A percentile compares a stretch with the other conserved stretches of the same genome.
These are phyloP conservation scores for Pomatorhinus ruficollis DNA, from an alignment of 2,113 vertebrate species.

Conservation along the genomic window DNA sequence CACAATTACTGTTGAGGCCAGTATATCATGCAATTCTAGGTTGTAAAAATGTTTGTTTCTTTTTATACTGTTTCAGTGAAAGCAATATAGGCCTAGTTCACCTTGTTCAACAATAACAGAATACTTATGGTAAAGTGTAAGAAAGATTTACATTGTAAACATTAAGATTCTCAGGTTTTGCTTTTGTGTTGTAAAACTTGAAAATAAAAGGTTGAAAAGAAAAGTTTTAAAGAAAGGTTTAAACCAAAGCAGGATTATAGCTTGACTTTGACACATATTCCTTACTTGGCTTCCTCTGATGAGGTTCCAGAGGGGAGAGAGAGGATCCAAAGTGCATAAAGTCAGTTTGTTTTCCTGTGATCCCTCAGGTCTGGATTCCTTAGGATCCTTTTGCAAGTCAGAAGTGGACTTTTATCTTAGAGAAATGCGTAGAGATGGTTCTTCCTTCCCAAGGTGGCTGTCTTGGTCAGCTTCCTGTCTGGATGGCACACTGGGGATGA, in stretches of 20 bases:
- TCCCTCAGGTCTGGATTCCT: neutral
- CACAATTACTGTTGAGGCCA: neutral
- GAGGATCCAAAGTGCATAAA: neutral
- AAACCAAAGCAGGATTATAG: neutral
- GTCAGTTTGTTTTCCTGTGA: neutral
- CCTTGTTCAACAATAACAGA: neutral
- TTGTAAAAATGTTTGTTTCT: neutral
- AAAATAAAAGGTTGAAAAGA: neutral
- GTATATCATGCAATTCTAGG: neutral
- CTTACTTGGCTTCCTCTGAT: neutral
- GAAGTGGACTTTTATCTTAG: neutral
- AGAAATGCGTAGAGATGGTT: neutral
- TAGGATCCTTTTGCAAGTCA: neutral
- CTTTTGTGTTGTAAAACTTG: neutral
- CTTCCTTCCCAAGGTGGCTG: neutral
- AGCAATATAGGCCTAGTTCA: neutral
- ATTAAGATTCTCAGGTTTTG: neutral
- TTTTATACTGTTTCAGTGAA: neutral
- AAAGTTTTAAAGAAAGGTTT: neutral
- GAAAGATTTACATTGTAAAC: neutral
- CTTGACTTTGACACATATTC: neutral
- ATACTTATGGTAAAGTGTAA: neutral
- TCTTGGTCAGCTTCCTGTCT: neutral
- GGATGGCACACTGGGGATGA: accelerated
- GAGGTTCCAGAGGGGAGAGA: neutral